phyloP scores from a whole-genome alignment of 2,797 vertebrate genomes.

The Crocodylus rhombifer region DNA sequence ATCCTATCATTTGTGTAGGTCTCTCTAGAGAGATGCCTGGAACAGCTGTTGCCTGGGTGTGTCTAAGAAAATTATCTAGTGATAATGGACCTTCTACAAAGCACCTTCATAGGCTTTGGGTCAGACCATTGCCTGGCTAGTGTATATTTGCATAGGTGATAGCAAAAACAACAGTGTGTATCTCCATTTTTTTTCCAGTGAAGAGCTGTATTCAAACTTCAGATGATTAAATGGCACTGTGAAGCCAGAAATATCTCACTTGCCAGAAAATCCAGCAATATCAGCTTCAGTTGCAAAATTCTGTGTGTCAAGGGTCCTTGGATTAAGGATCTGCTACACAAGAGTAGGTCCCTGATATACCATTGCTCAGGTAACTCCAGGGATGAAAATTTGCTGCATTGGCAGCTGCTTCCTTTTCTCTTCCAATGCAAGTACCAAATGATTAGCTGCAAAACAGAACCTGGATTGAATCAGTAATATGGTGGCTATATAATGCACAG shows the following conservation, averaged over 20 bases:
- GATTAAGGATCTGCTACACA: slow-evolving; percentile 43
- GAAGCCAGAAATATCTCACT: slow-evolving; percentile 11
- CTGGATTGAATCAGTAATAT: not conserved
- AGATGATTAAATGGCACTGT: slow-evolving; percentile 36
- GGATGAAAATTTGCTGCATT: slow-evolving; percentile 37
- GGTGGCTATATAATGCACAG: slow-evolving; percentile 7
- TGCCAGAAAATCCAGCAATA: slow-evolving; percentile 34
- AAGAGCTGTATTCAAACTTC: slow-evolving; percentile 16
- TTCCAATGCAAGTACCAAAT: not conserved
- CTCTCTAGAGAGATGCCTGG: not conserved
- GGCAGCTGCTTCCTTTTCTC: slow-evolving; percentile 4
- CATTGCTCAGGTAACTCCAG: slow-evolving; percentile 26
- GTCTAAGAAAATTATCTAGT: not conserved
- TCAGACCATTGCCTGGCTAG: slow-evolving; percentile 19
- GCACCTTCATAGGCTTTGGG: not conserved
- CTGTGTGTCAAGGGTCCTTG: slow-evolving; percentile 6
- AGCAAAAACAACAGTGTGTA: slow-evolving; percentile 48
- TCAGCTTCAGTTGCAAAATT: slow-evolving; percentile 26
- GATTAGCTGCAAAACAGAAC: slow-evolving; percentile 43
- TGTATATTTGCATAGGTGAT: slow-evolving; percentile 46
- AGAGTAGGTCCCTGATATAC: slow-evolving; percentile 14
- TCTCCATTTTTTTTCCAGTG: not conserved
- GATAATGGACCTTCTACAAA: fast-evolving
- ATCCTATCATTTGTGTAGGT: not conserved
- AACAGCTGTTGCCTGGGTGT: not conserved